Evolutionary conservation across 2,797 vertebrate species (phyloP), one percentile per base, ranked within the genome.

Genomic region (Pelochelys cantorii): DNA sequence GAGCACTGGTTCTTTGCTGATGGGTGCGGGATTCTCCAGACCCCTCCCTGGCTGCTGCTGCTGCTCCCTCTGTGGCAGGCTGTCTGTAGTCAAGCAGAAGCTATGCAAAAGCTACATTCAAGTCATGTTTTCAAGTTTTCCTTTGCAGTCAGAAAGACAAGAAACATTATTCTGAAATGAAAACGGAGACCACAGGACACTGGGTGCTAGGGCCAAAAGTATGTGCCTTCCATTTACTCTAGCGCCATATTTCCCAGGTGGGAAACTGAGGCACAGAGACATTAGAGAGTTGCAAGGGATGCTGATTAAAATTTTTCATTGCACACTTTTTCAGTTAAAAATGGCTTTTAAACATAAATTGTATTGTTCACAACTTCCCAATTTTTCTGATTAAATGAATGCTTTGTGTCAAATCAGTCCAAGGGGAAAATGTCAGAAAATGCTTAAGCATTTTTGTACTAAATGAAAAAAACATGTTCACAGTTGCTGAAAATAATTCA

Each of bases 371-470:
- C 34, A 71, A 22, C n/a, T 22, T 71, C n/a, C 65, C 20, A 71
- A 22, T 37, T 71, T 71, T 37, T 71, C n/a, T 37, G 65, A 34
- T 68, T 10, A 71, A 65, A 37, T 71, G 10, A 12, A 37, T 71
- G 34, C 37, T 71, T 71, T 71, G 20, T 71, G 34, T 71, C 34
- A 37, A 71, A 37, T 71, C n/a, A 22, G 65, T 71, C 20, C 20
- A 12, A 23, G 57, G 23, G 9, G 9, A 37, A 71, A 37, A 60
- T 27, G 11, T 27, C 57, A 71, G 34, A 37, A 71, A 37, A 71
- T 0, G n/a, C n/a, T 34, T 18, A 22, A 34, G 10, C n/a, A 5
- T 1, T 20, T 10, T 34, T 34, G 31, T 37, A 71, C 10, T 3
- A 71, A 71, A 71, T 34, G 20, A 37, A 71, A 71, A 37, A 22